A percentile compares a stretch with the other conserved stretches of the same genome.
Conservation (phyloP, 1,140 invertebrate species). For the Drosophila prosaltans region DNA sequence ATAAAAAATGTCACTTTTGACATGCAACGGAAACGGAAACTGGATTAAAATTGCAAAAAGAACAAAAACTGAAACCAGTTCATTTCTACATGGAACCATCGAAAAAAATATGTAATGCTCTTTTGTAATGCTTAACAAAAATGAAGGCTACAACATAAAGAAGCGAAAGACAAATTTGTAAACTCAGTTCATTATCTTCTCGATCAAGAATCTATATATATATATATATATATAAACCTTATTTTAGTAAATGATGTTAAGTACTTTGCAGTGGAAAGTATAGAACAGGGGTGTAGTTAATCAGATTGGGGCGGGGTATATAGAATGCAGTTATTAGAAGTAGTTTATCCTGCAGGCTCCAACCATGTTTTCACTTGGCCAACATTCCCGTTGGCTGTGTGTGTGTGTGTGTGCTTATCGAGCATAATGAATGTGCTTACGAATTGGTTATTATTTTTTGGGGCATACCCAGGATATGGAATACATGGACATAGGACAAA, state of each 20-base stretch:
- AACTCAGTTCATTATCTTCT: no score
- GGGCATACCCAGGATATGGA: slow-evolving; percentile 16
- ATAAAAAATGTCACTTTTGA: not conserved
- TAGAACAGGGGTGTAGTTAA: not conserved
- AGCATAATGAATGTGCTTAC: slow-evolving; percentile 73
- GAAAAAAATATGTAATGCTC: no score
- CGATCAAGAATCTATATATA: no score
- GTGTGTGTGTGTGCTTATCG: slow-evolving; percentile 29
- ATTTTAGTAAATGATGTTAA: no score
- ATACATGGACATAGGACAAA: slow-evolving; percentile 10
- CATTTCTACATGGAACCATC: no score
- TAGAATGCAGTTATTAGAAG: not conserved
- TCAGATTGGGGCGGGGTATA: not conserved
- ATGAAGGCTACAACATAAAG: no score
- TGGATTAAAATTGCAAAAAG: not conserved
- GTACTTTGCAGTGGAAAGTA: not conserved
- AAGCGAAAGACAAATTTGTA: no score
- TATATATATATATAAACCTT: no score
- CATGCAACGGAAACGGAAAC: not conserved
- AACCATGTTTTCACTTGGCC: not conserved
- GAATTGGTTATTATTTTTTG: slow-evolving; percentile 72
- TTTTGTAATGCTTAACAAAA: no score
- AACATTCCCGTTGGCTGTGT: not conserved
- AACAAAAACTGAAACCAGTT: not conserved
- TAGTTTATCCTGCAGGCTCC: not conserved